Percentiles rank a stretch among this genome's conserved stretches.
phyloP scores from a whole-genome alignment of 2,113 vertebrate genomes.

The Tragulus kanchil region DNA sequence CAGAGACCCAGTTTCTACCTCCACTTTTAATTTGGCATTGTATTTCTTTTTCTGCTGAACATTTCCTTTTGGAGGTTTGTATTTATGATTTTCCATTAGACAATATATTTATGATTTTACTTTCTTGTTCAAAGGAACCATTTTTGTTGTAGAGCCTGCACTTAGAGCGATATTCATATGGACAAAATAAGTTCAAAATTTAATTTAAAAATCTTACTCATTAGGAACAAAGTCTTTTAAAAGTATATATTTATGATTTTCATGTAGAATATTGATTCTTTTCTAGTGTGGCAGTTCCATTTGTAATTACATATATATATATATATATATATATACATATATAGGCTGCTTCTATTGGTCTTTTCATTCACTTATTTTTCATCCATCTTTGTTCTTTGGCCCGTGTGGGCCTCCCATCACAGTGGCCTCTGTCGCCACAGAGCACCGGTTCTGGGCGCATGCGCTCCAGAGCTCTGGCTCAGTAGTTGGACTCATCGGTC shows the following conservation, averaged over 20 bases:
- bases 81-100: background rate
- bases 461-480: too few species aligned
- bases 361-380: too few species aligned
- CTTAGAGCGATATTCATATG: background rate
- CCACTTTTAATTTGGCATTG: background rate
- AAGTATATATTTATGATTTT: background rate
- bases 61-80: background rate
- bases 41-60: background rate
- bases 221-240: background rate
- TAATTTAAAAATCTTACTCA: background rate
- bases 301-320: background rate
- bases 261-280: background rate
- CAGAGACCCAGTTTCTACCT: background rate
- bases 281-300: background rate
- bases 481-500: too few species aligned
- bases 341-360: too few species aligned
- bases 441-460: too few species aligned
- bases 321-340: too few species aligned
- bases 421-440: too few species aligned
- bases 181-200: background rate
- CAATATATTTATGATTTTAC: background rate
- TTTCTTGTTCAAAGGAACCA: background rate
- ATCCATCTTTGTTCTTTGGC: too few species aligned
- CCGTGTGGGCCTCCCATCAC: too few species aligned
- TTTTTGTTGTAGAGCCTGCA: background rate